Conservation (phyloP, 2,888 invertebrate species). For the Hyposoter dolosus region DNA sequence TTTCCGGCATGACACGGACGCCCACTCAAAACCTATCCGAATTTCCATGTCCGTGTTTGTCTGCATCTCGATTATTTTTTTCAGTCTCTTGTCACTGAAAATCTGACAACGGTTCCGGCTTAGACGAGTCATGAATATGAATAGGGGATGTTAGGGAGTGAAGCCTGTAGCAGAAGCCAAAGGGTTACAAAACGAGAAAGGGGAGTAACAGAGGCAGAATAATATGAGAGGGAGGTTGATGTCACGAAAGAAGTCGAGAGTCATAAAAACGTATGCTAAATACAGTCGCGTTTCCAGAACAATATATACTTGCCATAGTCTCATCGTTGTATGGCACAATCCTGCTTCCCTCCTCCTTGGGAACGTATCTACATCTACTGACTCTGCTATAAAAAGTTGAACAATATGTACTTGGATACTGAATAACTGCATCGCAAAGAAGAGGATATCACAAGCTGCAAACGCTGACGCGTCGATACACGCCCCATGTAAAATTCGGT, state of each 20-base stretch:
- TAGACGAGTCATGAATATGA: constrained; percentile 62
- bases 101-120: constrained; percentile 52
- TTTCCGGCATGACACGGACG: background rate
- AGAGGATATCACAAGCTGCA: constrained; percentile 28
- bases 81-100: constrained; percentile 37
- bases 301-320: constrained; percentile 52
- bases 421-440: constrained; percentile 25
- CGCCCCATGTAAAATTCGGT: background rate
- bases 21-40: background rate
- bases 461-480: constrained; percentile 47
- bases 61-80: background rate
- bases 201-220: constrained; percentile 28
- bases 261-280: constrained; percentile 57
- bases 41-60: background rate
- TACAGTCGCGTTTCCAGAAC: constrained; percentile 41
- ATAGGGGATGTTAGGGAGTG: constrained; percentile 34
- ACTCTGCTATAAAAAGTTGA: constrained; percentile 37
- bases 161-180: constrained; percentile 24
- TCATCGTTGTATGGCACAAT: constrained; percentile 28
- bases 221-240: constrained; percentile 29
- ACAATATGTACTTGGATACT: constrained; percentile 52
- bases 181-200: constrained; percentile 8
- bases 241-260: constrained; percentile 58
- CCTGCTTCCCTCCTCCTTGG: background rate
- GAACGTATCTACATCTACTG: background rate